These are phyloP conservation scores for Catharus fuscescens DNA, from an alignment of 2,113 vertebrate species.

Conservation along the genomic window DNA sequence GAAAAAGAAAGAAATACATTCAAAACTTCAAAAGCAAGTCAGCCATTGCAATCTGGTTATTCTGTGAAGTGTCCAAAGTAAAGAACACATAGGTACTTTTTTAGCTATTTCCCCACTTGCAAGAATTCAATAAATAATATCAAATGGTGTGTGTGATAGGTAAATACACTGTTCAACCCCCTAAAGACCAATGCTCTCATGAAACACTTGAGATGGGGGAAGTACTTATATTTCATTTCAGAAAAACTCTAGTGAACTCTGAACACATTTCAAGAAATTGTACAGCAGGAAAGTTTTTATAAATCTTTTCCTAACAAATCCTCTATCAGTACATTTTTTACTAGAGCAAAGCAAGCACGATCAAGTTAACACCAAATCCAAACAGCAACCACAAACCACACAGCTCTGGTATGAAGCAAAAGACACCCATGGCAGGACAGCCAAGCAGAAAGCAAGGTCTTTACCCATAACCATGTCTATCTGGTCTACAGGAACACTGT, in stretches of 20 bases:
- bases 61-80: not conserved
- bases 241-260: not conserved
- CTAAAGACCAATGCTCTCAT: not conserved
- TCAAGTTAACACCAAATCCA: not conserved
- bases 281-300: not conserved
- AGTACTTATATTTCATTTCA: not conserved
- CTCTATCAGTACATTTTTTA: not conserved
- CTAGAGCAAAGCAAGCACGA: rapidly evolving
- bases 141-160: not conserved
- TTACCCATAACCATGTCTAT: not conserved
- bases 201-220: not conserved
- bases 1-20: not conserved
- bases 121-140: not conserved
- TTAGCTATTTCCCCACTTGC: not conserved
- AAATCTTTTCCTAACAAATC: not conserved
- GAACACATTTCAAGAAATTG: not conserved
- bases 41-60: not conserved
- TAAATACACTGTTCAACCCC: not conserved
- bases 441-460: not conserved
- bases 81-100: not conserved
- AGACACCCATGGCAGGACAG: not conserved
- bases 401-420: not conserved
- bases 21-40: not conserved
- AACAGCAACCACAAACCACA: not conserved
- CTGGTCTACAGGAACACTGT: not conserved